Conservation (phyloP, 2,797 vertebrate genomes). For the Anguilla marmorata region DNA sequence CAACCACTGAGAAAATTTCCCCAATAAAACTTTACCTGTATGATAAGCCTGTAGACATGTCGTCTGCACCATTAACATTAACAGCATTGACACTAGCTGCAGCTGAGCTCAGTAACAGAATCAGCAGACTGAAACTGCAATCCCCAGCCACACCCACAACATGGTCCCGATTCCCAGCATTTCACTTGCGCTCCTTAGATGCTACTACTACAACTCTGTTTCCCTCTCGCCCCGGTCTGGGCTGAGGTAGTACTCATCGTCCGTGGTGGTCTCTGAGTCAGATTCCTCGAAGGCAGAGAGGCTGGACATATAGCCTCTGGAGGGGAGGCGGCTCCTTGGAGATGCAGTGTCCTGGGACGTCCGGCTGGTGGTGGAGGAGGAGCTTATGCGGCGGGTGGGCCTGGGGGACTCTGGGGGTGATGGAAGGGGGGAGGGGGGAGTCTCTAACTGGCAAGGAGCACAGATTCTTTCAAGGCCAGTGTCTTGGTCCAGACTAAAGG, state of each 20-base stretch:
- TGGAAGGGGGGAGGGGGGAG: conserved; percentile 43
- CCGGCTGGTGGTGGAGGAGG: conserved; percentile 52
- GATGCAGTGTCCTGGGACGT: conserved; percentile 47
- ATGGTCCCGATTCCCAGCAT: background rate
- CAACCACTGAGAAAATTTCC: background rate
- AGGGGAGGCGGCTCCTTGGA: conserved; percentile 37
- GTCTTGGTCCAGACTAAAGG: conserved; percentile 64
- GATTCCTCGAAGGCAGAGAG: conserved; percentile 59
- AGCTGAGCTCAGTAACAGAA: background rate
- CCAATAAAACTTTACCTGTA: background rate
- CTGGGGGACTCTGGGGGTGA: conserved; percentile 19
- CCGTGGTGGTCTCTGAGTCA: conserved; percentile 76
- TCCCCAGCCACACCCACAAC: background rate
- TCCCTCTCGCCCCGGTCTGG: conserved; percentile 70
- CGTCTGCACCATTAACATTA: background rate
- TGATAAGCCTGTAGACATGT: background rate
- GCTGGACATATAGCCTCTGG: conserved; percentile 53
- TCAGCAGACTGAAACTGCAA: background rate
- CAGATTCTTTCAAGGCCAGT: conserved; percentile 71
- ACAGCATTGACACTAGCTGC: background rate
- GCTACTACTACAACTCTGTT: conserved; percentile 66
- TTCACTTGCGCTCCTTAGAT: background rate
- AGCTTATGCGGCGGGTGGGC: conserved; percentile 50
- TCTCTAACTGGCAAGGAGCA: conserved; percentile 71
- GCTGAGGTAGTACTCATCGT: conserved; percentile 79